Percentiles rank a stretch among this genome's conserved stretches.
phyloP scores from a whole-genome alignment of 2,888 invertebrate genomes.

The Orthonevra nobilis region DNA sequence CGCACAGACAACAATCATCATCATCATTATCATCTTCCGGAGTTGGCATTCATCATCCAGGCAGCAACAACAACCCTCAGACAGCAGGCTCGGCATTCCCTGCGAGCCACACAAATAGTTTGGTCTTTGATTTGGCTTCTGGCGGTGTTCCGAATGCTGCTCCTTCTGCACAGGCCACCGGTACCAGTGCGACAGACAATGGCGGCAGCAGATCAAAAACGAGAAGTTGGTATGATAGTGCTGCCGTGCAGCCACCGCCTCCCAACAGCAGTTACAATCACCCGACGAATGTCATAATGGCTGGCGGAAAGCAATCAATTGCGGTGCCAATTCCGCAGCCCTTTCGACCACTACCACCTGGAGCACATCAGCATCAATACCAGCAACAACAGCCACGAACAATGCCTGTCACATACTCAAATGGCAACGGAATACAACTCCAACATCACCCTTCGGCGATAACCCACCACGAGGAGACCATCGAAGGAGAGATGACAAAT shows the following conservation, averaged over 20 bases:
- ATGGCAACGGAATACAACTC: conserved; percentile 43
- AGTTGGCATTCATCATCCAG: conserved; percentile 45
- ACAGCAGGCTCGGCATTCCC: conserved; percentile 53
- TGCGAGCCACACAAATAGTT: conserved; percentile 45
- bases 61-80: conserved; percentile 35
- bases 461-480: conserved; percentile 28
- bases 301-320: conserved; percentile 72
- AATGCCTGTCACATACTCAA: conserved; percentile 45
- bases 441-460: conserved; percentile 50
- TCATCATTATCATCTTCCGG: conserved; percentile 50
- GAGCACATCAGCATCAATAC: conserved; percentile 45
- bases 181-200: conserved; percentile 44
- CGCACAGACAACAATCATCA: conserved; percentile 55
- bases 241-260: conserved; percentile 16
- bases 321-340: conserved; percentile 73
- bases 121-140: conserved; percentile 54
- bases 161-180: not conserved
- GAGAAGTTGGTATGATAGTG: conserved; percentile 50
- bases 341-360: conserved; percentile 59
- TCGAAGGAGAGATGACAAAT: conserved; percentile 66
- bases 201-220: conserved; percentile 50
- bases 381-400: conserved; percentile 46
- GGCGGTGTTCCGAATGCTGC: conserved; percentile 29
- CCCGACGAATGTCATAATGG: conserved; percentile 42
- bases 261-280: conserved; percentile 42